Percentiles rank a stretch among this genome's conserved stretches.
These are phyloP conservation scores for Copidosoma aretas DNA, from an alignment of 2,888 invertebrate species.

Conservation along the genomic window DNA sequence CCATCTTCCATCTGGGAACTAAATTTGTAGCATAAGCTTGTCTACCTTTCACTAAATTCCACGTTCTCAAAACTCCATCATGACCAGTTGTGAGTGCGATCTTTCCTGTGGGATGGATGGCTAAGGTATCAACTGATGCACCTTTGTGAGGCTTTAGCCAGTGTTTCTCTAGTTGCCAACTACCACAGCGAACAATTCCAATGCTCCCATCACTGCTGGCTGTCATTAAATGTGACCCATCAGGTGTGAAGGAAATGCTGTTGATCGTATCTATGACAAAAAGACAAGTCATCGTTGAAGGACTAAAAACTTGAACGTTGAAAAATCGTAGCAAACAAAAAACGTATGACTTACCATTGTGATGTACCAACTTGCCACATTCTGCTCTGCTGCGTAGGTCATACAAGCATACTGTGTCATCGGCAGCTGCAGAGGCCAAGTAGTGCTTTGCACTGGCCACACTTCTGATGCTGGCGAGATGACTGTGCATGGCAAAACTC, in stretches of 20 bases:
- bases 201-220: conserved; percentile 86
- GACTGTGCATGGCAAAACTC: conserved; percentile 88
- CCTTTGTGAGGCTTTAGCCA: conserved; percentile 87
- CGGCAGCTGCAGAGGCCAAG: conserved; percentile 86
- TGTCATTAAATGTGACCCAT: conserved; percentile 80
- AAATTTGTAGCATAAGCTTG: conserved; percentile 90
- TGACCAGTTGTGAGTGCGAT: conserved; percentile 85
- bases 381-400: conserved; percentile 81
- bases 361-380: conserved; percentile 80
- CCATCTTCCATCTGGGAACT: conserved; percentile 60
- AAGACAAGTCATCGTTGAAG: background rate
- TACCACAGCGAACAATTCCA: conserved; percentile 80
- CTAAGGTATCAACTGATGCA: conserved; percentile 74
- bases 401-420: conserved; percentile 87
- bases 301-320: background rate
- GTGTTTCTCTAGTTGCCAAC: conserved; percentile 85
- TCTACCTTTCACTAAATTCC: conserved; percentile 93
- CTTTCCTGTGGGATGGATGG: conserved; percentile 89
- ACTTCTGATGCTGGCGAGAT: conserved; percentile 79
- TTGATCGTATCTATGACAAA: conserved; percentile 72
- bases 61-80: conserved; percentile 84
- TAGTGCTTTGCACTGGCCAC: conserved; percentile 74
- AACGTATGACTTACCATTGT: conserved; percentile 67
- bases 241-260: conserved; percentile 77
- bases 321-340: background rate